Conservation (phyloP, 2,888 invertebrate species). For the Sarcophaga rosellei region DNA sequence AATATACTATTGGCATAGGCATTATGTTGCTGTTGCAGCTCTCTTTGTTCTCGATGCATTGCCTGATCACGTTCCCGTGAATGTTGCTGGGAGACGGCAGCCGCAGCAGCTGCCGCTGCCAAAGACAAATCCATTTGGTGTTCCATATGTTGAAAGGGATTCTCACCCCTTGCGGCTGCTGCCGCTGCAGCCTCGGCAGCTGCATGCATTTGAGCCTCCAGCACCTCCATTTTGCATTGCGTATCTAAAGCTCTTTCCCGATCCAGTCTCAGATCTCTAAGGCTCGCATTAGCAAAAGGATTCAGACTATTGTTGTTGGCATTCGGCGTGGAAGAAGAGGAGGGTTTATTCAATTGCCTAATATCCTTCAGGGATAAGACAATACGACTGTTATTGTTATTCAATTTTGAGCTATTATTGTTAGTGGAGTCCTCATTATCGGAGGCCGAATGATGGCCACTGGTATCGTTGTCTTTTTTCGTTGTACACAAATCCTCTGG, state of each 20-base stretch:
- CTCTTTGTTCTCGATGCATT: conserved; percentile 73
- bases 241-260: conserved; percentile 73
- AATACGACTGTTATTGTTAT: conserved; percentile 79
- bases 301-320: conserved; percentile 66
- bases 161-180: conserved; percentile 75
- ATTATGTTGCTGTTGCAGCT: conserved; percentile 76
- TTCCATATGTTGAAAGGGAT: conserved; percentile 80
- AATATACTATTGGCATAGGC: conserved; percentile 78
- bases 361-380: conserved; percentile 81
- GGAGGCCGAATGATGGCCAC: conserved; percentile 68
- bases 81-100: conserved; percentile 78
- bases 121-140: conserved; percentile 81
- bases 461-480: conserved; percentile 74
- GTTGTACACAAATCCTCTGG: conserved; percentile 81
- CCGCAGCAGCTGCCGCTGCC: conserved; percentile 81
- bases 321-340: conserved; percentile 74
- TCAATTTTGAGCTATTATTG: conserved; percentile 77
- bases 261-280: conserved; percentile 74
- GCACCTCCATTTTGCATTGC: conserved; percentile 78
- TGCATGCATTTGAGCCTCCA: conserved; percentile 80
- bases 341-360: conserved; percentile 80
- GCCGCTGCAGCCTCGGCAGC: conserved; percentile 77
- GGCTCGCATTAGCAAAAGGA: conserved; percentile 75
- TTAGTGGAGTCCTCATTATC: conserved; percentile 74
- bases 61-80: conserved; percentile 74